phyloP scores from a whole-genome alignment of 2,113 vertebrate species.

The Australoheros scitulus region DNA sequence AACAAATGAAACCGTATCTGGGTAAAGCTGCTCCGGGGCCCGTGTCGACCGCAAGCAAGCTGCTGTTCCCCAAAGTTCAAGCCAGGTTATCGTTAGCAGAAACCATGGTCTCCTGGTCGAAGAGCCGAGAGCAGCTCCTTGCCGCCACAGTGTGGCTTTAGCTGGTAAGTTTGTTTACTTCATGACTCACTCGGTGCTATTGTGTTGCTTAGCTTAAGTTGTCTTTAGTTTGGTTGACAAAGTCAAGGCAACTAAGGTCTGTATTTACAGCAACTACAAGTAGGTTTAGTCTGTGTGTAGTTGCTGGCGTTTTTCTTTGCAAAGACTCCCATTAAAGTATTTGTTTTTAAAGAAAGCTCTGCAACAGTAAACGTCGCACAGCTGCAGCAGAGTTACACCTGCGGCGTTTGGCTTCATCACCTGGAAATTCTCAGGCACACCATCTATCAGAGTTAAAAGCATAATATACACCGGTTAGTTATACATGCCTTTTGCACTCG shows the following conservation, averaged over 20 bases:
- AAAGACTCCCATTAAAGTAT: background rate
- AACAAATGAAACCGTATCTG: constrained; percentile 18
- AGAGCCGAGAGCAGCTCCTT: background rate
- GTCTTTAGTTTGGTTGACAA: background rate
- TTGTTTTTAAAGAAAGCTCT: too few relatives aligned
- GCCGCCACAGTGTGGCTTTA: background rate
- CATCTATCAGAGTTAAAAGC: background rate
- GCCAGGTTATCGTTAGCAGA: background rate
- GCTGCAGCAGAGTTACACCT: background rate
- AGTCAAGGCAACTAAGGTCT: background rate
- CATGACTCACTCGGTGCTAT: background rate
- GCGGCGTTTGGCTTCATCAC: background rate
- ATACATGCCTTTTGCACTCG: background rate
- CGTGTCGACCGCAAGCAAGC: background rate
- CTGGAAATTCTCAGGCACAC: too few relatives aligned
- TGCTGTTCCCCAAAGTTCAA: background rate
- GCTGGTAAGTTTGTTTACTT: constrained; percentile 62
- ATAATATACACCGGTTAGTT: background rate
- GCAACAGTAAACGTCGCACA: too few relatives aligned
- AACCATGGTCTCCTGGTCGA: background rate
- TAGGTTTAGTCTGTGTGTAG: background rate
- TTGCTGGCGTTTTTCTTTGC: background rate
- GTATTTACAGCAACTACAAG: background rate
- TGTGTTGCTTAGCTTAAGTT: background rate
- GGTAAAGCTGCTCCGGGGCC: background rate